Percentiles rank a stretch among this genome's conserved stretches.
These are phyloP conservation scores for Bombus breviceps DNA, from an alignment of 1,140 invertebrate genomes.

Conservation along the genomic window DNA sequence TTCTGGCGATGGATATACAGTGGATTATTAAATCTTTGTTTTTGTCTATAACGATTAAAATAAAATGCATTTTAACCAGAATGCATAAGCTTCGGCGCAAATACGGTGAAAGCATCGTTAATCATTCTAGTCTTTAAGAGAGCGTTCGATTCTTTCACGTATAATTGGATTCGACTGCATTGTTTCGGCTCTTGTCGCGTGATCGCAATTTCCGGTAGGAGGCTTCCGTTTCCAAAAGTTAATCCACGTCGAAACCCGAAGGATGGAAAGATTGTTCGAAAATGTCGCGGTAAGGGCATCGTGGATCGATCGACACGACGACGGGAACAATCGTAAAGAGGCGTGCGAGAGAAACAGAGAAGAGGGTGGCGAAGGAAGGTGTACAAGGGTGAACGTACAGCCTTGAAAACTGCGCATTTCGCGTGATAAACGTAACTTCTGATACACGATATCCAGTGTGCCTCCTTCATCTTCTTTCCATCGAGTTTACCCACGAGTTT, in stretches of 20 bases:
- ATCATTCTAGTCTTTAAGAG: neutral
- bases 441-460: constrained; percentile 19
- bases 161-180: neutral
- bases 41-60: too few species aligned
- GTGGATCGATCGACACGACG: constrained; percentile 33
- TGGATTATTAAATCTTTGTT: too few species aligned
- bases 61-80: too few species aligned
- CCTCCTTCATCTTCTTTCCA: neutral
- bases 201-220: constrained; percentile 36
- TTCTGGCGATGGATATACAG: too few species aligned
- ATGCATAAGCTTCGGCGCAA: neutral
- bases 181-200: neutral
- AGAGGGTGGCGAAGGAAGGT: neutral
- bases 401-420: constrained; percentile 41
- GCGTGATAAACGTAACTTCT: constrained; percentile 63
- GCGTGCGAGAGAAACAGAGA: neutral
- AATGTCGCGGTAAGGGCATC: constrained; percentile 22
- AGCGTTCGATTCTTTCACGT: neutral
- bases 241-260: constrained; percentile 54
- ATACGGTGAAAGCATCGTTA: neutral
- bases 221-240: constrained; percentile 60
- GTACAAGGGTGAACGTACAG: neutral
- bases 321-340: constrained; percentile 10
- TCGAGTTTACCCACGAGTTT: constrained; percentile 34
- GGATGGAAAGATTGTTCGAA: neutral